phyloP scores from a whole-genome alignment of 2,113 vertebrate genomes.

The Ophthalmotilapia sp. region DNA sequence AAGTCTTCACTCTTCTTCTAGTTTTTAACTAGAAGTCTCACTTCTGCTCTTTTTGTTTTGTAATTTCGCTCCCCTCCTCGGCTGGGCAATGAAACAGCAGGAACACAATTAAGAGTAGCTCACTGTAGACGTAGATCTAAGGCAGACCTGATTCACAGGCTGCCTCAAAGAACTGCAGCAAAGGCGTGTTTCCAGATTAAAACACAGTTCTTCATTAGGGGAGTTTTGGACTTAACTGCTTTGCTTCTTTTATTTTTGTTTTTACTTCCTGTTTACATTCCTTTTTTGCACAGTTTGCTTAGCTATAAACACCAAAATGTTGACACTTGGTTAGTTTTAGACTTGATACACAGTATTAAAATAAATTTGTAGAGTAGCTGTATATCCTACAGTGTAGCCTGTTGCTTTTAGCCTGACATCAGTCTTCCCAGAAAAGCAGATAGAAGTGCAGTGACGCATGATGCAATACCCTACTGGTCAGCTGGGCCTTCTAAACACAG shows the following conservation, averaged over 20 bases:
- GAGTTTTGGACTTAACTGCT: neutral
- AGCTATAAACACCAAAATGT: neutral
- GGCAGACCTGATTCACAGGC: neutral
- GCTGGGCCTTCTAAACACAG: neutral
- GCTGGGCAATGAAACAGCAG: neutral
- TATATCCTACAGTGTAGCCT: neutral
- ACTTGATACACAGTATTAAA: neutral
- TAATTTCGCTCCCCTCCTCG: neutral
- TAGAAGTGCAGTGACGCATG: neutral
- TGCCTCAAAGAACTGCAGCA: neutral
- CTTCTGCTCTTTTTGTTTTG: neutral
- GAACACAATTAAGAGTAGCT: neutral
- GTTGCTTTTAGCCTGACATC: neutral
- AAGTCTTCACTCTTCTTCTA: neutral
- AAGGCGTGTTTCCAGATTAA: neutral
- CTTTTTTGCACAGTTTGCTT: neutral
- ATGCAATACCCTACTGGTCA: neutral
- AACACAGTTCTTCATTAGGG: neutral
- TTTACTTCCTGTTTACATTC: neutral
- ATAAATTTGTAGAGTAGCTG: neutral
- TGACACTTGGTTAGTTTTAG: neutral
- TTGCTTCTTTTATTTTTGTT: neutral
- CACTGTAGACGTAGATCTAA: neutral
- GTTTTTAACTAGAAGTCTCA: neutral
- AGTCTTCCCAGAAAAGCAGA: neutral